Evolutionary conservation across 2,113 vertebrate genomes (phyloP).

Genomic region (Murina feae): DNA sequence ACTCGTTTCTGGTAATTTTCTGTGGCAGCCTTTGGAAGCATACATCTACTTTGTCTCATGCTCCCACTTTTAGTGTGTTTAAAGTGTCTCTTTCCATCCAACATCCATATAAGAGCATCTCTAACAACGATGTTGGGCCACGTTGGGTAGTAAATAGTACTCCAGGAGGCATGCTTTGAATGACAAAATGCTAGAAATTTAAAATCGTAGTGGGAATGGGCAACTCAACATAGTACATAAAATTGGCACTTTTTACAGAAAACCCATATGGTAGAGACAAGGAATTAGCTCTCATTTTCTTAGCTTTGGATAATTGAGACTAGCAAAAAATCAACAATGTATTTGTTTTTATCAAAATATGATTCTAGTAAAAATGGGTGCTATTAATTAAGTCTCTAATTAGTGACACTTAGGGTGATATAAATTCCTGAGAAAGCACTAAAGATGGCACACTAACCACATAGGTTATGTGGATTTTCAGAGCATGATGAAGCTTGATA

Average conservation of each 20-base stretch:
- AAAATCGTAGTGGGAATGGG: neutral
- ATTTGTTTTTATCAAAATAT: conserved; percentile 52
- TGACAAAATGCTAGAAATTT: conserved; percentile 9
- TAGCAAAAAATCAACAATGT: conserved; percentile 5
- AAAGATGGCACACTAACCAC: neutral
- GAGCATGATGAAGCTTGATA: neutral
- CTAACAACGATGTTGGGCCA: neutral
- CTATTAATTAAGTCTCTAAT: neutral
- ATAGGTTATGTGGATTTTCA: neutral
- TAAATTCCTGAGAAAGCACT: neutral
- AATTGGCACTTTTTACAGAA: neutral
- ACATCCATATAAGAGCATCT: neutral
- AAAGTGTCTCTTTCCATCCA: neutral
- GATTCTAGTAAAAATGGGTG: neutral
- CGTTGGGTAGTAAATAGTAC: neutral
- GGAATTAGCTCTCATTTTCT: conserved; percentile 36
- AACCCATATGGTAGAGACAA: conserved; percentile 34
- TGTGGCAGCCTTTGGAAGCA: neutral
- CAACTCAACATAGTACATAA: neutral
- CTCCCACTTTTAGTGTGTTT: neutral
- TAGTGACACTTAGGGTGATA: neutral
- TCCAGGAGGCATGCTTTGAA: neutral
- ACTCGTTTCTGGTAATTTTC: neutral
- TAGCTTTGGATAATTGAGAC: conserved; percentile 30
- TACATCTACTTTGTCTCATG: neutral